Evolutionary conservation across 1,140 invertebrate genomes (phyloP), one percentile per base, ranked within the genome.

Genomic region (Pomacea maculata): DNA sequence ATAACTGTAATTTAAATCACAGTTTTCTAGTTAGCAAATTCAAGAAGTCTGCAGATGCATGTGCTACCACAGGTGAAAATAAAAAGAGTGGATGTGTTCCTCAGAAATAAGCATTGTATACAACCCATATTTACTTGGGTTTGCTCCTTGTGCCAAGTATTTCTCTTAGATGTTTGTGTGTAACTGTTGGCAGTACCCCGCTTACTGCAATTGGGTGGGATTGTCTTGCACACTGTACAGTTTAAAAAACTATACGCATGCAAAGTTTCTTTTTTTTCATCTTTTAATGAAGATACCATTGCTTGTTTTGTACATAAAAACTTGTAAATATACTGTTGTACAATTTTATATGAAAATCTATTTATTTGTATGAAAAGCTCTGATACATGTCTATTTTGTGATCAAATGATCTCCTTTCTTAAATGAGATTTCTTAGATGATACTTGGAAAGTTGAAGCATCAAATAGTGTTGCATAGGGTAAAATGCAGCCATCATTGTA

Each of bases 311-410:
- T 73, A 80, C 55, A 80, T 73, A 73, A 1, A 80, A 29, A 64
- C 14, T 5, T 70, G 65, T 71, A 68, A 25, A 72, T 25, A 82
- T 79, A 82, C 34, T 73, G 81, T 75, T 82, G 81, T 82, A 82
- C 75, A 82, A 79, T 82, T 82, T 79, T 78, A 78, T 79, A 75
- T 52, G 8, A 70, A 70, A 64, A 67, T 34, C 79, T 79, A 79
- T 82, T 82, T 79, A 79, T 82, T 67, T 75, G 77, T 75, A 72
- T 82, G 57, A 73, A 79, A 57, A 75, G 45, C 75, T 61, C 54
- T 64, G 15, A 71, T 76, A 82, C 34, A 79, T 61, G 67, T 77
- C 57, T 77, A 45, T 81, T 81, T 77, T 77, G 80, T 81, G 75
- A 81, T 81, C 74, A 76, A 34, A 21, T 54, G 80, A 81, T 81